phyloP scores from a whole-genome alignment of 2,888 invertebrate genomes.

The Odontothrips loti region DNA sequence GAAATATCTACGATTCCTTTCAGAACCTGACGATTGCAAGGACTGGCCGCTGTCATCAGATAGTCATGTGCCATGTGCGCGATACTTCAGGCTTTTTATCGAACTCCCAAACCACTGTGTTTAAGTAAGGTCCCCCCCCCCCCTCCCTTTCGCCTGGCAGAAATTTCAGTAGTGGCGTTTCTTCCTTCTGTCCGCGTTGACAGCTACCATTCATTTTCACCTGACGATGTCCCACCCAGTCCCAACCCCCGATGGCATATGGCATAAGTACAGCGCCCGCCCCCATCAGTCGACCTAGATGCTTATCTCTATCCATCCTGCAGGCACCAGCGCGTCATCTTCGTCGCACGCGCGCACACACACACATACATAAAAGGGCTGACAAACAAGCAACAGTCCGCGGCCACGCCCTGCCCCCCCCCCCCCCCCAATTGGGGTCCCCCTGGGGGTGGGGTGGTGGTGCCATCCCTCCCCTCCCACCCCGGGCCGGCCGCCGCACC shows the following conservation, averaged over 20 bases:
- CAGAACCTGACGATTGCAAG: too few species aligned
- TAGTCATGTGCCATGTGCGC: too few species aligned
- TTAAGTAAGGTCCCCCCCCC: too few species aligned
- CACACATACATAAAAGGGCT: not conserved
- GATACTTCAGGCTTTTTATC: too few species aligned
- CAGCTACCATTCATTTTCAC: too few species aligned
- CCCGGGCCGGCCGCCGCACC: not conserved
- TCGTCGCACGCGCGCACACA: not conserved
- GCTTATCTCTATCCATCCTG: not conserved
- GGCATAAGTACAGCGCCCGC: not conserved
- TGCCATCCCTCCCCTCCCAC: not conserved
- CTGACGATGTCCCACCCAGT: too few species aligned
- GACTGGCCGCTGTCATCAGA: too few species aligned
- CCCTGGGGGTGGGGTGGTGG: not conserved
- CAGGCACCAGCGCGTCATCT: not conserved
- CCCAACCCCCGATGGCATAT: not conserved
- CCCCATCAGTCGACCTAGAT: not conserved
- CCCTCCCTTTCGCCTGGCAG: too few species aligned
- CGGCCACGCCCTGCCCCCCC: not conserved
- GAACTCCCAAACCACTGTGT: too few species aligned
- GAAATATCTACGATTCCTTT: too few species aligned
- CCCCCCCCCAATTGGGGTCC: not conserved
- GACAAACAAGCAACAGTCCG: conserved; percentile 1
- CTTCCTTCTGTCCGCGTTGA: too few species aligned
- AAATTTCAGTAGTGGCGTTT: too few species aligned